Evolutionary conservation across 2,888 invertebrate genomes (phyloP).

Genomic region (Synanthedon andrenaeformis): DNA sequence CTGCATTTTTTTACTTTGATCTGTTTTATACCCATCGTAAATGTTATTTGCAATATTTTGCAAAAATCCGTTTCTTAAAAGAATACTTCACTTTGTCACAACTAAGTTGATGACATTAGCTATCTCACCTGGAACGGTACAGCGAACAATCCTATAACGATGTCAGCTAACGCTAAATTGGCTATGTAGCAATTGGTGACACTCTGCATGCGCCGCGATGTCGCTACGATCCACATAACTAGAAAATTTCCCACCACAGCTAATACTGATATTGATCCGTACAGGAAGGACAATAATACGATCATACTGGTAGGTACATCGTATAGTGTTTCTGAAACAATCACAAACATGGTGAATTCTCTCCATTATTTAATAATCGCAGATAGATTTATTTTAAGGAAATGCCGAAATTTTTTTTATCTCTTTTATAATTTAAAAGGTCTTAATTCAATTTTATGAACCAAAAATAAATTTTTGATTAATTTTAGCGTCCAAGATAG

Average conservation of each 20-base stretch:
- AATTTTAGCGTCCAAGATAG: neutral
- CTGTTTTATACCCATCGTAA: too few relatives aligned
- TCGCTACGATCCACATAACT: constrained; percentile 88
- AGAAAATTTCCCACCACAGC: constrained; percentile 86
- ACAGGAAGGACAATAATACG: constrained; percentile 79
- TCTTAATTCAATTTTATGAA: neutral
- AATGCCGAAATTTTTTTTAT: neutral
- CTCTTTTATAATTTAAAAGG: neutral
- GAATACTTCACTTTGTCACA: too few relatives aligned
- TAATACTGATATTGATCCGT: constrained; percentile 84
- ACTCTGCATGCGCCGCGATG: constrained; percentile 82
- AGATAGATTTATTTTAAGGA: neutral
- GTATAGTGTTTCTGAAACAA: constrained; percentile 73
- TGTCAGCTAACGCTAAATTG: constrained; percentile 87
- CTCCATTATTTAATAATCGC: too few relatives aligned
- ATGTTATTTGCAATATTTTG: too few relatives aligned
- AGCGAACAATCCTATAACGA: constrained; percentile 86
- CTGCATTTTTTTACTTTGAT: too few relatives aligned
- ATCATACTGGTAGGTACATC: constrained; percentile 81
- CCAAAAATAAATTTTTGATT: neutral
- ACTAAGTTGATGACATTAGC: too few relatives aligned
- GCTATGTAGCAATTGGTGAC: constrained; percentile 89
- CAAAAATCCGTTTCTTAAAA: too few relatives aligned
- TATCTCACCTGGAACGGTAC: constrained; percentile 78
- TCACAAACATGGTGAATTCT: neutral